Conservation (phyloP, 2,888 invertebrate species). For the Cryptocheilus praepositus region DNA sequence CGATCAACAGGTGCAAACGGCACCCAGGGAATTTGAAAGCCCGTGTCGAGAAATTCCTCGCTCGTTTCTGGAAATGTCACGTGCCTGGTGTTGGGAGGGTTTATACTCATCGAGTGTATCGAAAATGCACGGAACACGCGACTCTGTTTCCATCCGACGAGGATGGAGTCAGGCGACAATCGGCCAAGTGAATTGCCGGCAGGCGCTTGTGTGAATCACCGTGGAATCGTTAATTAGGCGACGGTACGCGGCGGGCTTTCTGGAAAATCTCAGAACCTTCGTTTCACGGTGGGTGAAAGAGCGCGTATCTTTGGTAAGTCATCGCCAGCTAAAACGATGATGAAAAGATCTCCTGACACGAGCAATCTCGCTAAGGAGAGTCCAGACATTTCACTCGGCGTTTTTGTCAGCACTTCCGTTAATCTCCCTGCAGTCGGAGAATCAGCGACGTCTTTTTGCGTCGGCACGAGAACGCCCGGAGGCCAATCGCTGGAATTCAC, state of each 20-base stretch:
- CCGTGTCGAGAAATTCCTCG: conserved; percentile 64
- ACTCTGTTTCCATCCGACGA: background rate
- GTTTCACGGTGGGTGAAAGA: background rate
- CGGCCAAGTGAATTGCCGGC: conserved; percentile 34
- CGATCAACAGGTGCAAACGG: too few species aligned
- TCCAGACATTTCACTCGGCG: background rate
- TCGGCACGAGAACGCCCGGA: background rate
- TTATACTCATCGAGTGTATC: conserved; percentile 30
- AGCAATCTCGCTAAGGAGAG: conserved; percentile 21
- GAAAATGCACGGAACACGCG: conserved; percentile 35
- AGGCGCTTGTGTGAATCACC: conserved; percentile 48
- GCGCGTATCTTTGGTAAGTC: background rate
- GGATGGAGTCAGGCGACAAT: conserved; percentile 37
- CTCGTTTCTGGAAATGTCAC: conserved; percentile 70
- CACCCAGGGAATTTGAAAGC: conserved; percentile 55
- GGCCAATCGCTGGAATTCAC: too few species aligned
- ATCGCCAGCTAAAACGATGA: conserved; percentile 20
- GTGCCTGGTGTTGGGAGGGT: conserved; percentile 34
- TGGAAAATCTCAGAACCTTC: conserved; percentile 56
- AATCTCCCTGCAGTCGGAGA: conserved; percentile 4
- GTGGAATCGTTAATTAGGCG: conserved; percentile 59
- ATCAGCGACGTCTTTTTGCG: background rate
- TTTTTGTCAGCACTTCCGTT: background rate
- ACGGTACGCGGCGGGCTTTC: conserved; percentile 42
- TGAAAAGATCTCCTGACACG: conserved; percentile 35